Evolutionary conservation across 37 sponge, comb jelly and placozoan species (phyloP), one percentile per base, ranked within the genome.

Genomic region (Agelas oroides): DNA sequence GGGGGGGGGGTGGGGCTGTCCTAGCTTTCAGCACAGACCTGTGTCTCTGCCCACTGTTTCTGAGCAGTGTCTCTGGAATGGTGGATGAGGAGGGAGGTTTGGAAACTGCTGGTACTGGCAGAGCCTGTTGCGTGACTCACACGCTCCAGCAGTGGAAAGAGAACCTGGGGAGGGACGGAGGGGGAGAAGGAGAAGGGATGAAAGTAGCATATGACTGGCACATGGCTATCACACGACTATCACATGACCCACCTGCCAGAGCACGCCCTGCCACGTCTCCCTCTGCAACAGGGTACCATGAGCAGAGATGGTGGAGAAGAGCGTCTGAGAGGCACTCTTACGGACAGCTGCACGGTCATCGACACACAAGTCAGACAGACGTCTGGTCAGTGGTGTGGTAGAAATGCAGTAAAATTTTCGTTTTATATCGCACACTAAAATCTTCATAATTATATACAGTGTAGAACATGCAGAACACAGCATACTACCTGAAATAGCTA

Each of bases 1-100:
- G 54, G 71, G 14, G 82, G 53, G 60, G 54, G 82, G 1, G 71
- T 19, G 60, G 32, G 58, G 53, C 60, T 28, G 61, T 70, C 59
- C 15, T 55, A 58, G 40, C 70, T 60, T n/a, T n/a, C n/a, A 39
- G 69, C 65, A 53, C 46, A 57, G 18, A 68, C 52, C 81, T 93
- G 94, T 20, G 99, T 96, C 85, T 98, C 97, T 37, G 96, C 99
- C 99, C 99, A 98, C 83, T 98, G 99, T 73, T 98, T 98, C 68
- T 90, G 89, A 36, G 86, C 97, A 8, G 99, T 95, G 90, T 98
- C 84, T 31, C 99, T 66, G 20, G 94, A 65, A 78, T 98, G 97
- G 72, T 98, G 99, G 25, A 98, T 92, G 60, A 98, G 73, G 70
- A 96, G 59, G 60, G 88, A 53, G 35, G 92, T 82, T 64, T 85